Evolutionary conservation across 2,113 vertebrate species (phyloP).

Genomic region (Entomyzon cyanotis): DNA sequence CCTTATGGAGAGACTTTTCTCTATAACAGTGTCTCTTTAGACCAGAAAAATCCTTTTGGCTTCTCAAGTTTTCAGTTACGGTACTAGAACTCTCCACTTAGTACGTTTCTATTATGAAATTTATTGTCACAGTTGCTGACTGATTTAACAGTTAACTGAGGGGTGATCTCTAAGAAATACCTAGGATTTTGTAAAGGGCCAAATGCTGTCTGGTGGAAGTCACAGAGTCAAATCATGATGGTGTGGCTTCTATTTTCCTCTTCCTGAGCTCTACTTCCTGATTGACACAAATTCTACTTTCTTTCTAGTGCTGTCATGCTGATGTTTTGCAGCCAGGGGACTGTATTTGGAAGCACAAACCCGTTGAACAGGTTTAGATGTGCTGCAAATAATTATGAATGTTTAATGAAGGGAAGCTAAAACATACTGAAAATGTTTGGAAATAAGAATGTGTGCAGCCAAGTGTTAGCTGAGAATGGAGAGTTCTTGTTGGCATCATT

Average conservation of each 20-base stretch:
- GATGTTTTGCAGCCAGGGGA: background rate
- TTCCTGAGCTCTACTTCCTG: background rate
- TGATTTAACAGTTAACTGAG: background rate
- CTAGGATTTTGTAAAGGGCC: background rate
- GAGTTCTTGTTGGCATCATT: background rate
- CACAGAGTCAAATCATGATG: background rate
- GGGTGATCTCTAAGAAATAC: background rate
- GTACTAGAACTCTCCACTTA: background rate
- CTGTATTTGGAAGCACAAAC: conserved; percentile 1
- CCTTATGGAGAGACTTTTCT: background rate
- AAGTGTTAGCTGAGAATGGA: background rate
- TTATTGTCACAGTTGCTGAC: background rate
- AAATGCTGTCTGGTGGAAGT: background rate
- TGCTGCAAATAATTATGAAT: conserved; percentile 31
- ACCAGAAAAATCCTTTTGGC: background rate
- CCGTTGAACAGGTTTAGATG: background rate
- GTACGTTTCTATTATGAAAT: background rate
- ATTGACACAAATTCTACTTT: background rate
- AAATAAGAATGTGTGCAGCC: background rate
- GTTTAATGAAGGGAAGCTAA: conserved; percentile 17
- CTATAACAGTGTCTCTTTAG: background rate
- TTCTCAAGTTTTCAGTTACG: background rate
- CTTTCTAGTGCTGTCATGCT: background rate
- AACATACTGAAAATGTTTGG: conserved; percentile 17
- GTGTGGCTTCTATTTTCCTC: background rate